Evolutionary conservation across 2,888 invertebrate genomes (phyloP).

Genomic region (Heliconius erato): DNA sequence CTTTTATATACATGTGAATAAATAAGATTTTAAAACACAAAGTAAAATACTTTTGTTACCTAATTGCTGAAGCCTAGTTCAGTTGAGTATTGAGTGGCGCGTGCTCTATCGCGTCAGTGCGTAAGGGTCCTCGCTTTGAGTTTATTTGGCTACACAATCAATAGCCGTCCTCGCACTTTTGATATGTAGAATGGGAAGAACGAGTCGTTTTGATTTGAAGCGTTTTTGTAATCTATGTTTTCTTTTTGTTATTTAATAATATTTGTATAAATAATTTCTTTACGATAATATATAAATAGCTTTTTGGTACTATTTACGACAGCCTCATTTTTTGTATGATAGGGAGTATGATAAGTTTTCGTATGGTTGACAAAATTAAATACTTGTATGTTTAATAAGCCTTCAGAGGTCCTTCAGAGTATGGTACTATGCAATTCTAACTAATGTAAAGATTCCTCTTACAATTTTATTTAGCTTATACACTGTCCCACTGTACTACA

Average conservation of each 20-base stretch:
- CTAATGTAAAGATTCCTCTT: no score
- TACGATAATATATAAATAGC: no score
- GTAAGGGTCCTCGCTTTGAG: conserved; percentile 44
- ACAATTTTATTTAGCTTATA: no score
- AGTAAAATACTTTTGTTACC: conserved; percentile 14
- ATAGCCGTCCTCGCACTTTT: conserved; percentile 35
- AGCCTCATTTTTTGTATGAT: no score
- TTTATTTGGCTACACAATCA: conserved; percentile 44
- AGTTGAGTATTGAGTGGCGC: conserved; percentile 30
- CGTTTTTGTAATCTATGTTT: neutral
- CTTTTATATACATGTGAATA: neutral
- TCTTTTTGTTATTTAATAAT: neutral
- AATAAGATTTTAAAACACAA: neutral
- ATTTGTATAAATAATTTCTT: neutral
- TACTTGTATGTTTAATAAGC: no score
- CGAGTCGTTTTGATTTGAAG: neutral
- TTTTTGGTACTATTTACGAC: no score
- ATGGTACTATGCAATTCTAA: no score
- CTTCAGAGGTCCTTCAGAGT: no score
- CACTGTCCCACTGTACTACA: no score
- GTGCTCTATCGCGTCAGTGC: conserved; percentile 51
- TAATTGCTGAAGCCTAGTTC: conserved; percentile 31
- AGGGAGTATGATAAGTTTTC: no score
- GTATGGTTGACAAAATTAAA: no score
- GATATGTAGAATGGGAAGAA: conserved; percentile 15